These are phyloP conservation scores for Drusus annulatus DNA, from an alignment of 1,140 invertebrate species.

Conservation along the genomic window DNA sequence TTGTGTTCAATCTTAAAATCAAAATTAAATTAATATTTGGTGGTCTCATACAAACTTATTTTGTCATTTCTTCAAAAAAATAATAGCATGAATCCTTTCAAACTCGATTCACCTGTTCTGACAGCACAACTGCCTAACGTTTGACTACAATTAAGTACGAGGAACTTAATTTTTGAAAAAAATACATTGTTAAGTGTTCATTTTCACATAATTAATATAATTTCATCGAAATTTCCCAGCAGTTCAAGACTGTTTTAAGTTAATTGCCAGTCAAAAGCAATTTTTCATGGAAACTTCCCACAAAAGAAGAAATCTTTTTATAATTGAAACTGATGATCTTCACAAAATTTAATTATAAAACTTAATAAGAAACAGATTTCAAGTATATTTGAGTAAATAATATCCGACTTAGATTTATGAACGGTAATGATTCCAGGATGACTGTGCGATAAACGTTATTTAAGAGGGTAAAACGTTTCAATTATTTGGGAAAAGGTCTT, in stretches of 20 bases:
- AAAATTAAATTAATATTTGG: too few relatives aligned
- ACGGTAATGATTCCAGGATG: slow-evolving; percentile 36
- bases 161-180: too few relatives aligned
- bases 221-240: too few relatives aligned
- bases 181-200: too few relatives aligned
- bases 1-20: too few relatives aligned
- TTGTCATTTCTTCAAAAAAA: too few relatives aligned
- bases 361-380: slow-evolving; percentile 21
- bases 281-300: slow-evolving; percentile 6
- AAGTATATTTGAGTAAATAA: slow-evolving; percentile 37
- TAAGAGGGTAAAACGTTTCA: slow-evolving; percentile 41
- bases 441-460: slow-evolving; percentile 36
- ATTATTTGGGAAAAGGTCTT: slow-evolving; percentile 34
- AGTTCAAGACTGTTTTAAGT: slow-evolving; percentile 7
- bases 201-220: too few relatives aligned
- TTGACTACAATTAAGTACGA: too few relatives aligned
- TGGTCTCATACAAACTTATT: too few relatives aligned
- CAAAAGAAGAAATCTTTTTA: neutral
- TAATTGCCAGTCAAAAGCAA: slow-evolving; percentile 8
- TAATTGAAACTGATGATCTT: slow-evolving; percentile 21
- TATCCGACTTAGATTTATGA: slow-evolving; percentile 43
- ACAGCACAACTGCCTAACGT: too few relatives aligned
- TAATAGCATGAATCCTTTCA: too few relatives aligned
- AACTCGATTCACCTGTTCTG: too few relatives aligned
- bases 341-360: slow-evolving; percentile 15